These are phyloP conservation scores for Euwallacea fornicatus DNA, from an alignment of 1,140 invertebrate genomes.

Conservation along the genomic window DNA sequence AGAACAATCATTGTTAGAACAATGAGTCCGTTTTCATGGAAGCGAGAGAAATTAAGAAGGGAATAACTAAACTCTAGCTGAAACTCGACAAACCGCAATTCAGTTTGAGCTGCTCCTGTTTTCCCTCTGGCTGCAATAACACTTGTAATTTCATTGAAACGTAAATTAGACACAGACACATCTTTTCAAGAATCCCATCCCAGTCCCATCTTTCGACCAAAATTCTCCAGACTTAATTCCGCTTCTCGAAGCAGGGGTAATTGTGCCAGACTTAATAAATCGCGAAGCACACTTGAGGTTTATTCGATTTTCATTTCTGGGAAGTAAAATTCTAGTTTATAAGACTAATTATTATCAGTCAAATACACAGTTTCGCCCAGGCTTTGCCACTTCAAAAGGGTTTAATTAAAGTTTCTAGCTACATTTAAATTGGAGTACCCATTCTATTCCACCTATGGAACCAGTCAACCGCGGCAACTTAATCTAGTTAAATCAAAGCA, in stretches of 20 bases:
- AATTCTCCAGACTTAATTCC: slow-evolving; percentile 8
- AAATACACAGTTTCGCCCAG: no score
- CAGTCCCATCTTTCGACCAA: slow-evolving; percentile 3
- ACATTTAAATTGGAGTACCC: no score
- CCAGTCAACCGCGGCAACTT: no score
- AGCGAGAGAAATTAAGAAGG: background rate
- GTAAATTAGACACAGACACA: slow-evolving; percentile 16
- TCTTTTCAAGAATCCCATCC: slow-evolving; percentile 7
- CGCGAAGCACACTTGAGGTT: slow-evolving; percentile 8
- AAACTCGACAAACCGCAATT: background rate
- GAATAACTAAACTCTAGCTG: background rate
- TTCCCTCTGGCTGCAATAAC: slow-evolving; percentile 5
- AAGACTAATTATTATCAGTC: background rate
- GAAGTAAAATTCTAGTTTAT: slow-evolving; percentile 3
- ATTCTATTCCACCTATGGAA: no score
- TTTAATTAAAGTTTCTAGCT: no score
- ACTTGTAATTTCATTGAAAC: slow-evolving; percentile 15
- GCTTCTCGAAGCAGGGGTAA: slow-evolving; percentile 10
- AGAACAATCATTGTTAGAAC: background rate
- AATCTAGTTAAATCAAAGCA: no score
- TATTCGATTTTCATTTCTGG: slow-evolving; percentile 7
- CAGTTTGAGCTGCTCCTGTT: background rate
- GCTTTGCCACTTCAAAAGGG: background rate
- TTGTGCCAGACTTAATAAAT: slow-evolving; percentile 11
- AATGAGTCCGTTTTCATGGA: background rate